Evolutionary conservation across 2,888 invertebrate species (phyloP), one percentile per base, ranked within the genome.

Genomic region (Tenthredo amoena): DNA sequence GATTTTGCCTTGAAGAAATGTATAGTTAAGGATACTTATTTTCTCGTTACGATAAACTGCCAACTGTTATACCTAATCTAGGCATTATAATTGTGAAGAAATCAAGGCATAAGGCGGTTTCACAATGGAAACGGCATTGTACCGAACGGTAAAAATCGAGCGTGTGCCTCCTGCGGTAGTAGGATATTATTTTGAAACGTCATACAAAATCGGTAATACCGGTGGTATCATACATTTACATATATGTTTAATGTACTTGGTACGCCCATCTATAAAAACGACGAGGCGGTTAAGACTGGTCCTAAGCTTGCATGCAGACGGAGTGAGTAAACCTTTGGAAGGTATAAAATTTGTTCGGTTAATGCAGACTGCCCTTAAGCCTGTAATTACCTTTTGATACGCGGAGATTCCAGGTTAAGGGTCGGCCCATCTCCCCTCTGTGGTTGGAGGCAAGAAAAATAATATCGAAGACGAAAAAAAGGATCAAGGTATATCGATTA

Each of bases 371-470:
- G 26, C 82, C 86, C n/a, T 76, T 87, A 82, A 87, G 87, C 90
- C 88, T 85, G 86, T 88, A 89, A 91, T 91, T 91, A 91, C 87
- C 86, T 87, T 89, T 88, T 90, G 87, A 87, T 88, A 88, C 88
- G 87, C 84, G 68, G 86, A 87, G 89, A 90, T 88, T 88, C 88
- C 88, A 88, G 91, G 90, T 89, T 88, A 89, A 88, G 88, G 88
- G 87, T 88, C 89, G 88, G 87, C 86, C 87, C 83, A n/a, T 55
- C 87, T 85, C 85, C 83, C 84, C 40, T 62, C 12, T 21, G 58
- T 21, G 62, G 18, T 81, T 81, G 40, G 37, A 40, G 37, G 81
- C 62, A 43, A 21, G 21, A 71, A 37, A 65, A 85, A 65, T 65
- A 76, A 68, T 65, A 86, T 82, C 65, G 55, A 83, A 55, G 3